Conservation (phyloP, 1,140 invertebrate genomes). For the Octopus bimaculoides region DNA sequence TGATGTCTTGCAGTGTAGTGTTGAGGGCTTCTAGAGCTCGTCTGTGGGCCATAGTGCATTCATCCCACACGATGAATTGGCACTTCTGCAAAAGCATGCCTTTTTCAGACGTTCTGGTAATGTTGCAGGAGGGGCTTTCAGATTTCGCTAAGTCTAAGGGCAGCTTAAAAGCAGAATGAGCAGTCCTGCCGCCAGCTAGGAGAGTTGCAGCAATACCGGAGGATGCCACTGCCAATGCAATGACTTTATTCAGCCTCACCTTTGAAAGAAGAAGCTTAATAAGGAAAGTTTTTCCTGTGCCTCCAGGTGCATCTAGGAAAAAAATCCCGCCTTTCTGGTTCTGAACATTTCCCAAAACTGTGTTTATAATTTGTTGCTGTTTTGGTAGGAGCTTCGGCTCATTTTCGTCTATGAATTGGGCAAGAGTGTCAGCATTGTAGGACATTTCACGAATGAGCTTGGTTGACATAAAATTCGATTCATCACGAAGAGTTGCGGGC, state of each 20-base stretch:
- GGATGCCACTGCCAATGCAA: neutral
- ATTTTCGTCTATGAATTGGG: slow-evolving; percentile 1
- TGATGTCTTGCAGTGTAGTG: neutral
- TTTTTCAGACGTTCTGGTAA: neutral
- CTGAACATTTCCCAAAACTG: neutral
- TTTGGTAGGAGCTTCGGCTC: neutral
- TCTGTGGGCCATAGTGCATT: slow-evolving; percentile 3
- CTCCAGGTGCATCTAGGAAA: neutral
- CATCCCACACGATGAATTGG: neutral
- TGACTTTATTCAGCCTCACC: neutral
- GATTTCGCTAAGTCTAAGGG: neutral
- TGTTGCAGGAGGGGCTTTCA: neutral
- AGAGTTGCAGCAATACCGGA: neutral
- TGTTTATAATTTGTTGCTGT: neutral
- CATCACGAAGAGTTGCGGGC: neutral
- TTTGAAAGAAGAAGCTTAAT: neutral
- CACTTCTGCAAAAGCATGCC: neutral
- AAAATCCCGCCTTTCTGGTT: neutral
- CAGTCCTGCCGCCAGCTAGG: neutral
- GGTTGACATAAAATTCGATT: neutral
- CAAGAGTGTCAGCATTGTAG: neutral
- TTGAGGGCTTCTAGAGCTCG: neutral
- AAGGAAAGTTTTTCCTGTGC: neutral
- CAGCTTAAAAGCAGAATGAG: neutral
- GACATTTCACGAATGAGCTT: neutral